Percentiles rank a stretch among this genome's conserved stretches.
Evolutionary conservation across 2,113 vertebrate species (phyloP).

Genomic region (Procavia capensis): DNA sequence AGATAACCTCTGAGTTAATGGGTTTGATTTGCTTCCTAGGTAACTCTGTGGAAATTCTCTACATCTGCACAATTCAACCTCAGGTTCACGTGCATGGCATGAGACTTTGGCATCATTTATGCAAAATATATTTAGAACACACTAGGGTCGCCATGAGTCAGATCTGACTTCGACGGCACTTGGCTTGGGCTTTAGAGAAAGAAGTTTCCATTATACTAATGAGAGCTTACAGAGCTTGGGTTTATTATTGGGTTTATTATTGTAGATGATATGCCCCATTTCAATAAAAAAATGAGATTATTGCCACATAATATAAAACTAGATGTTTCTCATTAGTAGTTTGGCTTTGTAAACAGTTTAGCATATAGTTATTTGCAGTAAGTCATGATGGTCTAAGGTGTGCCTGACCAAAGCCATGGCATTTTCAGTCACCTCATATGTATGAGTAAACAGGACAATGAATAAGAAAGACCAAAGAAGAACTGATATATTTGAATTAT

Average conservation of each 20-base stretch:
- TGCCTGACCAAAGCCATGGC: no score
- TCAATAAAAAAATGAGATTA: conserved; percentile 13
- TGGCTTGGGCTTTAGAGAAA: no score
- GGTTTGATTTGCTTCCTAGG: background rate
- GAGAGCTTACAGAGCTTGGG: conserved; percentile 18
- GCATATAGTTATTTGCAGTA: background rate
- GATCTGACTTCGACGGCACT: no score
- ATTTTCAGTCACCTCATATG: no score
- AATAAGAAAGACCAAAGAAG: no score
- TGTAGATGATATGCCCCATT: background rate
- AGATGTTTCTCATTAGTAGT: conserved; percentile 39
- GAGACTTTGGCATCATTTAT: conserved; percentile 48
- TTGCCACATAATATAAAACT: background rate
- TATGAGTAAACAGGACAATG: no score
- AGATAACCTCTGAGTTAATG: background rate
- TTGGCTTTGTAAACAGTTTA: conserved; percentile 32
- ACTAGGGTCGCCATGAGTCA: no score
- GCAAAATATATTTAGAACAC: conserved; percentile 34
- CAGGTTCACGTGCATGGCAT: background rate
- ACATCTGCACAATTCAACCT: background rate
- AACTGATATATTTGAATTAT: no score
- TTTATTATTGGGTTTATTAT: conserved; percentile 52
- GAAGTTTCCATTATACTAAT: conserved; percentile 21
- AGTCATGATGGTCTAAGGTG: background rate
- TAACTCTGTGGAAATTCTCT: conserved; percentile 28